Evolutionary conservation across 1,140 invertebrate species (phyloP).

Genomic region (Hylaeus volcanicus): DNA sequence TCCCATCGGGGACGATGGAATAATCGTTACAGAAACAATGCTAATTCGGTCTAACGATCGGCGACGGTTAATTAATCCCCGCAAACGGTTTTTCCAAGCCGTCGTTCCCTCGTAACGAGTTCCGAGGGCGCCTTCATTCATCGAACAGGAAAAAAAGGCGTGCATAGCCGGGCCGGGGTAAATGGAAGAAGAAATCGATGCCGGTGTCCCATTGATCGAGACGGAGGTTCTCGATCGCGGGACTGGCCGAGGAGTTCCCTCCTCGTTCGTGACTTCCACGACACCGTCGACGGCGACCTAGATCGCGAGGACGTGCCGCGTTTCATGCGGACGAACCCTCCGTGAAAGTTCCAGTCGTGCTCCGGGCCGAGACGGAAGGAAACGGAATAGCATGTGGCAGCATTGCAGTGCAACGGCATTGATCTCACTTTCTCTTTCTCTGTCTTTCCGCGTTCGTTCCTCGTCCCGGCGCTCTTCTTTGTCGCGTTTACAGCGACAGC

Average conservation of each 20-base stretch:
- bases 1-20: background rate
- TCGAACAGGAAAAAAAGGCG: constrained; percentile 15
- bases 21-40: constrained; percentile 14
- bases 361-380: constrained; percentile 37
- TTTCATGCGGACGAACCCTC: constrained; percentile 47
- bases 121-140: constrained; percentile 30
- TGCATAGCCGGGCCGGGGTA: background rate
- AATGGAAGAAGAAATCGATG: constrained; percentile 32
- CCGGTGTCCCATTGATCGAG: constrained; percentile 22
- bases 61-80: constrained; percentile 31
- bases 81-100: background rate
- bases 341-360: constrained; percentile 37
- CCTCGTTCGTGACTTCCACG: constrained; percentile 45
- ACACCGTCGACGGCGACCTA: constrained; percentile 30
- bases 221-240: constrained; percentile 25
- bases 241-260: background rate
- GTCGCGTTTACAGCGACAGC: background rate
- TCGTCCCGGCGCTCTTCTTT: background rate
- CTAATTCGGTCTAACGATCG: constrained; percentile 32
- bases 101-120: constrained; percentile 14
- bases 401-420: constrained; percentile 58
- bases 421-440: constrained; percentile 38
- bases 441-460: background rate
- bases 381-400: constrained; percentile 51
- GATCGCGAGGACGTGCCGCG: constrained; percentile 14